phyloP scores from a whole-genome alignment of 2,113 vertebrate genomes.

The Semnornis frantzii region DNA sequence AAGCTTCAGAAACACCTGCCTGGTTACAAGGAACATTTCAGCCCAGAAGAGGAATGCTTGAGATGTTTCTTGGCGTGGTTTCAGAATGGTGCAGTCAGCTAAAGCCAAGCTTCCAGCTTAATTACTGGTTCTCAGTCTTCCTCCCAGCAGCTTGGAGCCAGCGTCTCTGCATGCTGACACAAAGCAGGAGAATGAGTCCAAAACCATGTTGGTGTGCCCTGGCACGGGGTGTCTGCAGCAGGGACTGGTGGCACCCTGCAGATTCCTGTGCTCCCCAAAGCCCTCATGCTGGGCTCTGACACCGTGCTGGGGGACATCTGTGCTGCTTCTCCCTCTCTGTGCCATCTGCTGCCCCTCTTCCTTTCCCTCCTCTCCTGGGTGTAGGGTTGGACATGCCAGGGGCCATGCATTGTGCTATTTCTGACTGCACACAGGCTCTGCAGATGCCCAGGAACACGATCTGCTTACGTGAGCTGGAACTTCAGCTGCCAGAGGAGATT shows the following conservation, averaged over 20 bases:
- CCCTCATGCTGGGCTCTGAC: rapidly evolving
- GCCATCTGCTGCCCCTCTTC: neutral
- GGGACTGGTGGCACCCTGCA: rapidly evolving
- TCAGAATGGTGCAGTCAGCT: constrained; percentile 1
- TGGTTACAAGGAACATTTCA: neutral
- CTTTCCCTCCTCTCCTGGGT: neutral
- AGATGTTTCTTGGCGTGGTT: constrained; percentile 3
- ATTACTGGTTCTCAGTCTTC: neutral
- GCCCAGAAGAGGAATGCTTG: neutral
- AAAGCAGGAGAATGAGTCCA: neutral
- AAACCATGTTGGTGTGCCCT: neutral
- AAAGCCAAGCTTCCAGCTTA: neutral
- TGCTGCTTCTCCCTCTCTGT: neutral
- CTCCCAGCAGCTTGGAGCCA: neutral
- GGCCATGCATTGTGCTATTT: neutral
- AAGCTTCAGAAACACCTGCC: neutral
- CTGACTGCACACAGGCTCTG: neutral
- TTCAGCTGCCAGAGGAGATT: neutral
- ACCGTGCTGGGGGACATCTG: rapidly evolving
- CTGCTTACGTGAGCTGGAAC: neutral
- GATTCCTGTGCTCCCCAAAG: rapidly evolving
- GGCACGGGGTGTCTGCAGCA: rapidly evolving
- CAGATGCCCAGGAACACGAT: neutral
- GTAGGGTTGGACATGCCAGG: neutral
- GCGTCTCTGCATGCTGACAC: neutral